Percentiles rank a stretch among this genome's conserved stretches.
phyloP scores from a whole-genome alignment of 2,113 vertebrate species.

The Dromiciops gliroides region DNA sequence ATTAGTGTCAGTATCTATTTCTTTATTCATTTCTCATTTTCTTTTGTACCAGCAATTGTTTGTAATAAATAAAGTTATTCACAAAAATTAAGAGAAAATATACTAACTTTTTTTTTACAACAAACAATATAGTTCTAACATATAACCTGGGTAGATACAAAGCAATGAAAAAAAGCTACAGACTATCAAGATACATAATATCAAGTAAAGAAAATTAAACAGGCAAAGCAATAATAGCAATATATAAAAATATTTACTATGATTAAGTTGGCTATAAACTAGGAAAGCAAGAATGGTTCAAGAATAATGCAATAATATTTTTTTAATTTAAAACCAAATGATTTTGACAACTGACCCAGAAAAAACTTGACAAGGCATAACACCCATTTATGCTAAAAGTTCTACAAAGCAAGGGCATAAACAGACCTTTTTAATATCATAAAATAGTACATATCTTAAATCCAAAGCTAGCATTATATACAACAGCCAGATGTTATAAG shows the following conservation, averaged over 20 bases:
- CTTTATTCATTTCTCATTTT: not conserved
- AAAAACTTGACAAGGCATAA: not conserved
- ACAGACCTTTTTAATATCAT: not conserved
- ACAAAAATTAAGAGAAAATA: not conserved
- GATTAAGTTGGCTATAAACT: not conserved
- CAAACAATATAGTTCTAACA: not conserved
- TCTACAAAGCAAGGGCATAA: not conserved
- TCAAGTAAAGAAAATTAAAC: not conserved
- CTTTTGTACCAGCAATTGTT: not conserved
- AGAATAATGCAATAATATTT: not conserved
- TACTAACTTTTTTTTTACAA: not conserved
- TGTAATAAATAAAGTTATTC: not conserved
- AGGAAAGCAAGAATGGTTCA: not conserved
- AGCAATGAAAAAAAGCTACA: not conserved
- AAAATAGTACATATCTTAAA: not conserved
- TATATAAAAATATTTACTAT: not conserved
- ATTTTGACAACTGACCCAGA: not conserved
- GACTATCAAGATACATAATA: not conserved
- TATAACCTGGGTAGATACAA: not conserved
- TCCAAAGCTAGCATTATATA: not conserved
- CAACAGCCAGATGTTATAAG: too few species aligned
- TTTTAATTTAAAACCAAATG: not conserved
- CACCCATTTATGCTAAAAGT: not conserved
- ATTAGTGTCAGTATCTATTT: not conserved
- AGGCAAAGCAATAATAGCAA: not conserved